phyloP scores from a whole-genome alignment of 2,113 vertebrate species.

The Scartelaos histophorus region DNA sequence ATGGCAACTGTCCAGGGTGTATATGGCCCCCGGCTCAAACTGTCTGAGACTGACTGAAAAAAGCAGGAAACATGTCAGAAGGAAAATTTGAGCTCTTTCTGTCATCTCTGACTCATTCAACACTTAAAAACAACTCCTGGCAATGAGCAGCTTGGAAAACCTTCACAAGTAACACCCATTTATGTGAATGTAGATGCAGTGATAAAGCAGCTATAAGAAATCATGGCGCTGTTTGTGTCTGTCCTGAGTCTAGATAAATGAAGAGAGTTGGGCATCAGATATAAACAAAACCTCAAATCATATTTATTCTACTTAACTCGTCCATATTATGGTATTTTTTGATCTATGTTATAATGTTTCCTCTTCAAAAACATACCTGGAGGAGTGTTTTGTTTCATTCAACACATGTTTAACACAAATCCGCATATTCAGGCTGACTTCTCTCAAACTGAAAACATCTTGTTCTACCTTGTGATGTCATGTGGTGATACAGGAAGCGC shows the following conservation, averaged over 20 bases:
- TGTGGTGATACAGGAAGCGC: too few species aligned
- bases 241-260: not conserved
- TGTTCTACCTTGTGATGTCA: too few species aligned
- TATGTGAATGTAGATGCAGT: not conserved
- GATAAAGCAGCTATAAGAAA: not conserved
- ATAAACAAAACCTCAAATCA: not conserved
- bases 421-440: too few species aligned
- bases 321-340: too few species aligned
- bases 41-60: constrained; percentile 2
- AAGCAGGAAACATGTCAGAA: not conserved
- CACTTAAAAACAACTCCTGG: constrained; percentile 3
- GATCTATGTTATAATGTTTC: too few species aligned
- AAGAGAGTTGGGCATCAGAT: not conserved
- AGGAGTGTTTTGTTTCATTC: too few species aligned
- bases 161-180: not conserved
- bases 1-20: constrained; percentile 11
- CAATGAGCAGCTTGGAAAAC: not conserved
- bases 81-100: not conserved
- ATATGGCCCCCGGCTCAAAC: not conserved
- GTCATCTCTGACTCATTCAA: constrained; percentile 4
- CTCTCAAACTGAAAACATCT: too few species aligned
- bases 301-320: not conserved
- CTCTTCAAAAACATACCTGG: too few species aligned
- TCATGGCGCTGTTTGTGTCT: not conserved
- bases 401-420: too few species aligned